A percentile compares a stretch with the other conserved stretches of the same genome.
These are phyloP conservation scores for Tricholaema leucomelas DNA, from an alignment of 2,113 vertebrate genomes.

Conservation along the genomic window DNA sequence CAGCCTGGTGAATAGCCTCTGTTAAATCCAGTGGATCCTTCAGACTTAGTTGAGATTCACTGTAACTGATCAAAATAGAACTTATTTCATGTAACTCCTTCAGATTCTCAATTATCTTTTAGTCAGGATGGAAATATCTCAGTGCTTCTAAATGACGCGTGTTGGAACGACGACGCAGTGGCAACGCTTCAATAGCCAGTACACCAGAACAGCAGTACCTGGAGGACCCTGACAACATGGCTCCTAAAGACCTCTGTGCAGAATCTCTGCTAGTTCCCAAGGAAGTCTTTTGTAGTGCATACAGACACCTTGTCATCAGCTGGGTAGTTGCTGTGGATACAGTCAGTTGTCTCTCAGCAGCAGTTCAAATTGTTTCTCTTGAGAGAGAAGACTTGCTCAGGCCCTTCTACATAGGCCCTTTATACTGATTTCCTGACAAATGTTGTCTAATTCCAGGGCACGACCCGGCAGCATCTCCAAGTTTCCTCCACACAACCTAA, in stretches of 20 bases:
- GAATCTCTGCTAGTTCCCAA: neutral
- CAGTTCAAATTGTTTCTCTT: constrained; percentile 24
- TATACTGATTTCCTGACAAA: constrained; percentile 82
- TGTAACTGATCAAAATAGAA: constrained; percentile 7
- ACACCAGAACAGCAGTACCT: constrained; percentile 4
- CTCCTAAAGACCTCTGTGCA: neutral
- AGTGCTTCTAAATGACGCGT: constrained; percentile 30
- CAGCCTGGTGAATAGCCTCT: constrained; percentile 36
- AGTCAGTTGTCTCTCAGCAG: neutral
- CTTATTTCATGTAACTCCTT: neutral
- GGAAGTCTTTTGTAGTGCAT: neutral
- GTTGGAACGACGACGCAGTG: neutral
- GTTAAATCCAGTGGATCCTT: neutral
- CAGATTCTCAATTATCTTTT: constrained; percentile 2
- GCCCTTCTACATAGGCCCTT: constrained; percentile 78
- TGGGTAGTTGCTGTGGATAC: constrained; percentile 15
- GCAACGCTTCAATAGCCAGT: neutral
- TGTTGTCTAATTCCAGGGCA: constrained; percentile 87
- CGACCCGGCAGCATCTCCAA: constrained; percentile 87
- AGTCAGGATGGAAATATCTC: constrained; percentile 35
- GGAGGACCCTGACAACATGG: neutral
- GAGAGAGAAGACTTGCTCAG: neutral
- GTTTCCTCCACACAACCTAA: constrained; percentile 86
- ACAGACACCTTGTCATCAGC: neutral
- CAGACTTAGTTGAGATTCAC: constrained; percentile 16